phyloP scores from a whole-genome alignment of 2,888 invertebrate species.

The Oscheius sp. region DNA sequence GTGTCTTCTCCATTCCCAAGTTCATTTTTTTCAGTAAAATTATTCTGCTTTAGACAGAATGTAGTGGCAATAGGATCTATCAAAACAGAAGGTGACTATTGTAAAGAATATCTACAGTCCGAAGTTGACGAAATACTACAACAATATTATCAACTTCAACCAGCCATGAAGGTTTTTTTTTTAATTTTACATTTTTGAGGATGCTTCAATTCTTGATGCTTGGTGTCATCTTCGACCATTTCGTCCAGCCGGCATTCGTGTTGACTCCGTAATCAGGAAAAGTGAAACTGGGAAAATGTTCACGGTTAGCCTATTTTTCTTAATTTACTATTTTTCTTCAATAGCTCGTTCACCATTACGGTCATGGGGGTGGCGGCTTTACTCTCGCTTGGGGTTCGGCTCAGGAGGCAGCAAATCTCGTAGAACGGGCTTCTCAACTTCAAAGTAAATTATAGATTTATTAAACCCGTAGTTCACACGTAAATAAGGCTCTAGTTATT shows the following conservation, averaged over 20 bases:
- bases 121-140: slow-evolving; percentile 42
- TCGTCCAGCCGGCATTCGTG: slow-evolving; percentile 42
- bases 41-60: slow-evolving; percentile 36
- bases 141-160: slow-evolving; percentile 45
- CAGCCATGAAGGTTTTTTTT: slow-evolving; percentile 40
- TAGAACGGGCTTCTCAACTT: not conserved
- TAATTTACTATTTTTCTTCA: not conserved
- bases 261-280: slow-evolving; percentile 41
- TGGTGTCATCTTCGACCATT: slow-evolving; percentile 46
- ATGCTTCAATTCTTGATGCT: slow-evolving; percentile 36
- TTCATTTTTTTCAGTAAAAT: slow-evolving; percentile 12
- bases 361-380: slow-evolving; percentile 66
- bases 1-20: slow-evolving; percentile 56
- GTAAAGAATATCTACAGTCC: slow-evolving; percentile 31
- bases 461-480: not conserved
- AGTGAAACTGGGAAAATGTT: slow-evolving; percentile 34
- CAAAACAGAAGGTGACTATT: slow-evolving; percentile 39
- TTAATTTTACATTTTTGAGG: slow-evolving; percentile 22
- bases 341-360: slow-evolving; percentile 62
- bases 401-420: slow-evolving; percentile 40
- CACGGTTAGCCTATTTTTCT: slow-evolving; percentile 27
- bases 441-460: not conserved
- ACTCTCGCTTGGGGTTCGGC: slow-evolving; percentile 65
- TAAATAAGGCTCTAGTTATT: not conserved
- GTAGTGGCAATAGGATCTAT: slow-evolving; percentile 51